phyloP scores from a whole-genome alignment of 1,140 invertebrate genomes.

The Acromyrmex heyeri region DNA sequence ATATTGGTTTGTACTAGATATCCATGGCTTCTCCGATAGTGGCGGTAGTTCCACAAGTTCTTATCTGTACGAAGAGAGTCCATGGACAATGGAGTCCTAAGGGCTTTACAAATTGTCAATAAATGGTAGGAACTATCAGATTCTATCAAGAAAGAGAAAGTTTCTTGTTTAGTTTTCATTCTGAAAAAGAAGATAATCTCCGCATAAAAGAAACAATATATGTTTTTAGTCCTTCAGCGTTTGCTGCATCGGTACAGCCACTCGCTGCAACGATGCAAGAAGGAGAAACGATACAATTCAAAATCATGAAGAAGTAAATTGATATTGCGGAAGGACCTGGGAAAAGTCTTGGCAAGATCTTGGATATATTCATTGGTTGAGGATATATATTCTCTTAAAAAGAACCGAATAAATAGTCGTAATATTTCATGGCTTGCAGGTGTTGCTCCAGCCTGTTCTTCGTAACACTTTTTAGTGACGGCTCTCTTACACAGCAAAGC shows the following conservation, averaged over 20 bases:
- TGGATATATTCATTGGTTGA: slow-evolving; percentile 55
- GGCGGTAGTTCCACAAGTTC: slow-evolving; percentile 41
- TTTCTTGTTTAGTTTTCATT: slow-evolving; percentile 37
- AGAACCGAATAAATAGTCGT: slow-evolving; percentile 61
- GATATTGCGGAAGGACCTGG: slow-evolving; percentile 39
- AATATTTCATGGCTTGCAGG: slow-evolving; percentile 57
- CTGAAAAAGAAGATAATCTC: slow-evolving; percentile 12
- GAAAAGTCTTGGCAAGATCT: slow-evolving; percentile 44
- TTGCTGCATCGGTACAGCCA: slow-evolving; percentile 1
- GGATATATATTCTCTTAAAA: slow-evolving; percentile 44
- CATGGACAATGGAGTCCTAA: slow-evolving; percentile 28
- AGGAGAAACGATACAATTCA: slow-evolving; percentile 18
- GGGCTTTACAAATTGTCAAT: slow-evolving; percentile 60
- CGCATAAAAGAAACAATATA: slow-evolving; percentile 31
- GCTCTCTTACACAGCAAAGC: slow-evolving; percentile 53
- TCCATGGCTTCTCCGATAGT: slow-evolving; percentile 37
- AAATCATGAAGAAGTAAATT: slow-evolving; percentile 54
- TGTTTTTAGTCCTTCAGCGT: slow-evolving; percentile 14
- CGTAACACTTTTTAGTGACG: slow-evolving; percentile 52
- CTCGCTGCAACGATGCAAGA: neutral
- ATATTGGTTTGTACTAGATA: slow-evolving; percentile 46
- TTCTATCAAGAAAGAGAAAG: slow-evolving; percentile 48
- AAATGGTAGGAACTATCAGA: slow-evolving; percentile 43
- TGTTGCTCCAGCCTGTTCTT: slow-evolving; percentile 51
- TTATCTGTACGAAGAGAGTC: slow-evolving; percentile 41